phyloP scores from a whole-genome alignment of 2,113 vertebrate genomes.

The Rhinopomastus cyanomelas region DNA sequence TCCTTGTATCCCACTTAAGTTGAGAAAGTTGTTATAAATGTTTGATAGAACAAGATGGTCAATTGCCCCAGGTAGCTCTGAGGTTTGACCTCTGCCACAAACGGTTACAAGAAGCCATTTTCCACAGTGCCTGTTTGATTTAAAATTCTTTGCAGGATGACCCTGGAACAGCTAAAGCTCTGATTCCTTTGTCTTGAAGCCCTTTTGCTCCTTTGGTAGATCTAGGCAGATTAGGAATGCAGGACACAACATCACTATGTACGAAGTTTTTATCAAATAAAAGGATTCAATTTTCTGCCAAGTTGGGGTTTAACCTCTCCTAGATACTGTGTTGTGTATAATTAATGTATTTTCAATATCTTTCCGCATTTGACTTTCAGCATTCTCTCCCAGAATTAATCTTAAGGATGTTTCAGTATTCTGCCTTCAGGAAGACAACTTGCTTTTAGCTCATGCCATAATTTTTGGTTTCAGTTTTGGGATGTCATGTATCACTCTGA shows the following conservation, averaged over 20 bases:
- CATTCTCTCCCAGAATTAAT: conserved; percentile 66
- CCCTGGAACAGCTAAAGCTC: not conserved
- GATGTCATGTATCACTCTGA: conserved; percentile 67
- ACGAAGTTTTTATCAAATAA: conserved; percentile 67
- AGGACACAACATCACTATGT: conserved; percentile 38
- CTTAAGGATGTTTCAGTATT: conserved; percentile 65
- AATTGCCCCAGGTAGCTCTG: conserved; percentile 46
- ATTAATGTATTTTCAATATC: conserved; percentile 71
- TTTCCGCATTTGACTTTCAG: conserved; percentile 67
- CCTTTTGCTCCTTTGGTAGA: conserved; percentile 7
- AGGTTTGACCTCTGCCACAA: conserved; percentile 32
- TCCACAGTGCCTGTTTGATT: not conserved
- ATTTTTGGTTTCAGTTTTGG: conserved; percentile 60
- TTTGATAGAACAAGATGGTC: conserved; percentile 48
- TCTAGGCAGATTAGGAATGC: conserved; percentile 48
- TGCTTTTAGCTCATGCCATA: conserved; percentile 40
- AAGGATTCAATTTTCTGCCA: conserved; percentile 68
- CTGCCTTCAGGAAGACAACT: conserved; percentile 57
- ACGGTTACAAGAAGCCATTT: not conserved
- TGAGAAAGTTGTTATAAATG: conserved; percentile 38
- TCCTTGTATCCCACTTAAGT: not conserved
- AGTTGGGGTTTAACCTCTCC: conserved; percentile 68
- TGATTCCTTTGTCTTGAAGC: conserved; percentile 20
- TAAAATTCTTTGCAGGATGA: conserved; percentile 46
- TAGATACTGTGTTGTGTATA: conserved; percentile 60